A percentile compares a stretch with the other conserved stretches of the same genome.
These are phyloP conservation scores for Polypedilum vanderplanki DNA, from an alignment of 1,140 invertebrate species.

Conservation along the genomic window DNA sequence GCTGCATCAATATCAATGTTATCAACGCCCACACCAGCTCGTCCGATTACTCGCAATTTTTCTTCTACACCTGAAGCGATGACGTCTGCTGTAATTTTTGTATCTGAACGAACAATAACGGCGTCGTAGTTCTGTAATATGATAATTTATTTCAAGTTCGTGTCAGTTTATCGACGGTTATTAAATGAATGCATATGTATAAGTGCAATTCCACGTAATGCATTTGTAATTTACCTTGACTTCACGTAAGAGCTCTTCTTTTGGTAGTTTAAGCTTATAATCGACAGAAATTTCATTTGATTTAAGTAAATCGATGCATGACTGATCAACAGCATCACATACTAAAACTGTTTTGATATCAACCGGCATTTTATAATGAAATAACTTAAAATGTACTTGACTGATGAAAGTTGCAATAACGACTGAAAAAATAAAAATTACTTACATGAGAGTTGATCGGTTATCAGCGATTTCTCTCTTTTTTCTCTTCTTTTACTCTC, in stretches of 20 bases:
- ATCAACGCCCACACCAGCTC: conserved; percentile 95
- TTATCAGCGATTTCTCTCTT: too few species aligned
- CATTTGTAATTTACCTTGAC: conserved; percentile 61
- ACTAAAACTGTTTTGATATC: conserved; percentile 71
- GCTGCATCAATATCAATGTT: conserved; percentile 91
- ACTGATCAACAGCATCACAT: conserved; percentile 82
- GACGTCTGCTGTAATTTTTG: conserved; percentile 90
- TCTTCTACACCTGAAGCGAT: conserved; percentile 60
- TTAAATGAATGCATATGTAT: not conserved
- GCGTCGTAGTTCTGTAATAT: conserved; percentile 73
- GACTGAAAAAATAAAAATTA: too few species aligned
- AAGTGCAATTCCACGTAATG: not conserved
- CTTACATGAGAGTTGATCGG: too few species aligned
- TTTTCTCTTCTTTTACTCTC: too few species aligned
- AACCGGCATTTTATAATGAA: conserved; percentile 40
- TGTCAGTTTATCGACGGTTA: too few species aligned
- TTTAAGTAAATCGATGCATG: conserved; percentile 73
- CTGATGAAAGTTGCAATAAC: too few species aligned
- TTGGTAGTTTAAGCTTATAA: conserved; percentile 69
- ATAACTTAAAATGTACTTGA: too few species aligned
- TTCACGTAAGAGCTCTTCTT: conserved; percentile 76
- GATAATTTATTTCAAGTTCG: too few species aligned
- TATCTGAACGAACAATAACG: conserved; percentile 90
- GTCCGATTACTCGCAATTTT: conserved; percentile 77
- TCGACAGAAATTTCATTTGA: conserved; percentile 60